These are phyloP conservation scores for Coleophora flavipennella DNA, from an alignment of 2,888 invertebrate species.

Conservation along the genomic window DNA sequence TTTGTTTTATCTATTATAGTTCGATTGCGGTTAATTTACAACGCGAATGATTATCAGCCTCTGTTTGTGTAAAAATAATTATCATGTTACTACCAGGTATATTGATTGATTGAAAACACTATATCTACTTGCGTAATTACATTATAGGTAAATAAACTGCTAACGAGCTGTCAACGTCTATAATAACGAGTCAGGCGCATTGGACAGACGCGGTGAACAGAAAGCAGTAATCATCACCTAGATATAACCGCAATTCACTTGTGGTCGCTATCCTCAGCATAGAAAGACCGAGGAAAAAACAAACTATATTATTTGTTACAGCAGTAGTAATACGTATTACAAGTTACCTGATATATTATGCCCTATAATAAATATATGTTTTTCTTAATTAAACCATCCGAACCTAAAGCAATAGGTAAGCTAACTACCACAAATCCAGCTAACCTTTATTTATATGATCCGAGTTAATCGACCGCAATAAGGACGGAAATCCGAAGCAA, in stretches of 20 bases:
- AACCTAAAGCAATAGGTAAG: conserved; percentile 10
- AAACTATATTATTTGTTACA: too few relatives aligned
- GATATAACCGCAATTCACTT: too few relatives aligned
- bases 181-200: too few relatives aligned
- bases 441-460: conserved; percentile 26
- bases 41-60: conserved; percentile 16
- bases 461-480: conserved; percentile 41
- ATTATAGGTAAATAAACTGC: too few relatives aligned
- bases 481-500: conserved; percentile 37
- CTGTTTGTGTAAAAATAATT: conserved; percentile 12
- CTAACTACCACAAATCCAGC: conserved; percentile 21
- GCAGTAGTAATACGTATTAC: neutral
- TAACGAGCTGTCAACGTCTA: too few relatives aligned
- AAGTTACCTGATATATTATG: too few relatives aligned
- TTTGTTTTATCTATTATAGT: conserved; percentile 41
- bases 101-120: too few relatives aligned
- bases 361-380: neutral
- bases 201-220: too few relatives aligned
- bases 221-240: too few relatives aligned
- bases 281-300: too few relatives aligned
- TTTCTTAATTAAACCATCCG: neutral
- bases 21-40: conserved; percentile 27
- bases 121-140: too few relatives aligned
- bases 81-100: conserved; percentile 4
- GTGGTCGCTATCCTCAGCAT: too few relatives aligned